Evolutionary conservation across 2,797 vertebrate species (phyloP).

Genomic region (Characodon lateralis): DNA sequence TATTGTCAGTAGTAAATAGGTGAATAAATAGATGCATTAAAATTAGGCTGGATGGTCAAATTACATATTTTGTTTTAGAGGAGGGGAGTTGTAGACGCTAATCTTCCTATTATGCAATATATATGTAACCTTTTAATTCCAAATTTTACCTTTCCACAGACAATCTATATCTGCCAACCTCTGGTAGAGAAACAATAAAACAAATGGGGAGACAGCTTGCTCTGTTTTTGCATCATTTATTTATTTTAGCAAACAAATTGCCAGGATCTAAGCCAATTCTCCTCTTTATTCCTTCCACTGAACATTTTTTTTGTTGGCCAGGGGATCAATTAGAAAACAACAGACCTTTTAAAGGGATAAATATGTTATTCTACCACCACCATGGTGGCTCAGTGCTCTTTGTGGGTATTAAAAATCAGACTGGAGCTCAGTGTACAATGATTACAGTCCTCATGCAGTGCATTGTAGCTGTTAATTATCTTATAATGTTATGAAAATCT

Average conservation of each 20-base stretch:
- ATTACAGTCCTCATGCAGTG: neutral
- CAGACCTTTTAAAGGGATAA: neutral
- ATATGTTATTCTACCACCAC: constrained; percentile 7
- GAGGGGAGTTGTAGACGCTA: neutral
- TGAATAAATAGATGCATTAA: neutral
- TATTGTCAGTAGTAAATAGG: neutral
- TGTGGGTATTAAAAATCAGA: constrained; percentile 2
- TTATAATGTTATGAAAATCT: neutral
- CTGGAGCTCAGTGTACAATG: constrained; percentile 1
- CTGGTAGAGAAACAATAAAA: neutral
- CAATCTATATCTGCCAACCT: neutral
- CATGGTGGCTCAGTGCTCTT: constrained; percentile 3
- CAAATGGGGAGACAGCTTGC: neutral
- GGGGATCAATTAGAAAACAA: neutral
- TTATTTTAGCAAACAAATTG: neutral
- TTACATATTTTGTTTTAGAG: neutral
- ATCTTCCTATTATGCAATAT: neutral
- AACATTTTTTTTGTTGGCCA: neutral
- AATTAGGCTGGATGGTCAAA: neutral
- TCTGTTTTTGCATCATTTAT: neutral
- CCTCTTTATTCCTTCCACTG: neutral
- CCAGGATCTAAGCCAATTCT: neutral
- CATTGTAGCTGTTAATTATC: neutral
- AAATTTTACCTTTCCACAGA: neutral
- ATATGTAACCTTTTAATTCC: neutral